A percentile compares a stretch with the other conserved stretches of the same genome.
Conservation (phyloP, 2,797 vertebrate genomes). For the Melanogrammus aeglefinus region DNA sequence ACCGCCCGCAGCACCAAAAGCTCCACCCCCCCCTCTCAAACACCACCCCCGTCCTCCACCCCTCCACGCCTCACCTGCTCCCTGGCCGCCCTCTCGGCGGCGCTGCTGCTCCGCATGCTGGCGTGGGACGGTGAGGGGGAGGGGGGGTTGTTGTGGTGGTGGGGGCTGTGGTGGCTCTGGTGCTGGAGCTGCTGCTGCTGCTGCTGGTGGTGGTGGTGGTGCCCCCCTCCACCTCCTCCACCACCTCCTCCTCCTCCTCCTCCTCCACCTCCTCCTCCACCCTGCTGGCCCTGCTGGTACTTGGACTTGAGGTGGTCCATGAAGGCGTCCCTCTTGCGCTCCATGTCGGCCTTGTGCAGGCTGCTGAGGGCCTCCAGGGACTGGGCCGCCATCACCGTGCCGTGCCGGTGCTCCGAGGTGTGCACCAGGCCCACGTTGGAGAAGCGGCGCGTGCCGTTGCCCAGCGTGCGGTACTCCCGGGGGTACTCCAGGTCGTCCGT, state of each 20-base stretch:
- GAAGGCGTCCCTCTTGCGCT: slow-evolving; percentile 94
- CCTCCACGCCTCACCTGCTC: slow-evolving; percentile 80
- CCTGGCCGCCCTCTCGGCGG: slow-evolving; percentile 77
- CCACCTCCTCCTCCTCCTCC: no score
- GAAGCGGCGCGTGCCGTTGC: slow-evolving; percentile 90
- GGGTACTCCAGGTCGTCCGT: slow-evolving; percentile 96
- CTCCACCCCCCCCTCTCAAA: background rate
- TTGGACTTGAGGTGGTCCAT: slow-evolving; percentile 99
- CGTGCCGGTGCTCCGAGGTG: slow-evolving; percentile 92
- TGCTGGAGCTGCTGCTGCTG: slow-evolving; percentile 72
- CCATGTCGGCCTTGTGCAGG: slow-evolving; percentile 94
- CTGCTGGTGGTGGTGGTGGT: slow-evolving; percentile 82
- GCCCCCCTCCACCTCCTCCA: background rate
- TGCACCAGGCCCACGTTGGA: slow-evolving; percentile 98
- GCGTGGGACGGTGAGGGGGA: slow-evolving; percentile 80
- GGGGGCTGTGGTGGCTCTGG: slow-evolving; percentile 67
- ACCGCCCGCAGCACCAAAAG: background rate
- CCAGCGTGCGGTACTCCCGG: slow-evolving; percentile 91
- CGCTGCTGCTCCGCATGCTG: slow-evolving; percentile 82
- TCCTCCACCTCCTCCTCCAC: no score
- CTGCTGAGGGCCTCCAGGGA: slow-evolving; percentile 95
- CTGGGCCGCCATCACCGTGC: slow-evolving; percentile 91
- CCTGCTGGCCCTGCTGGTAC: slow-evolving; percentile 83
- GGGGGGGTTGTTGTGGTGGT: slow-evolving; percentile 75
- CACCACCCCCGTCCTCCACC: no score